These are phyloP conservation scores for Fissipunctia ypsillon DNA, from an alignment of 2,888 invertebrate species.

Conservation along the genomic window DNA sequence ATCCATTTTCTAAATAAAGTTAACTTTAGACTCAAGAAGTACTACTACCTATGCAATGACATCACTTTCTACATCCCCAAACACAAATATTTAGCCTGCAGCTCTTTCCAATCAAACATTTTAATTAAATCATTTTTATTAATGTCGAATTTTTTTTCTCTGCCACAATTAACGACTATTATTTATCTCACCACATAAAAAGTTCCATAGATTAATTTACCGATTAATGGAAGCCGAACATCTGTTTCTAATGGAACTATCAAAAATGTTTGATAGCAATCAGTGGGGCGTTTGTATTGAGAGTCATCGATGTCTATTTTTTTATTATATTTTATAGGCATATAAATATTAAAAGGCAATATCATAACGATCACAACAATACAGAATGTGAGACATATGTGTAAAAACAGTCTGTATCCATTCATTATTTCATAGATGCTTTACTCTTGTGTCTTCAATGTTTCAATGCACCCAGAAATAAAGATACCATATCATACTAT, in stretches of 20 bases:
- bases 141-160: conserved; percentile 31
- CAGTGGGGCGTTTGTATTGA: conserved; percentile 66
- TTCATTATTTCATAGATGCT: too few relatives aligned
- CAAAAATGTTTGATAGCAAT: conserved; percentile 74
- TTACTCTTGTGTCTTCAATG: not conserved
- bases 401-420: not conserved
- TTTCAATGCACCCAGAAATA: not conserved
- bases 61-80: not conserved
- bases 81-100: not conserved
- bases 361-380: not conserved
- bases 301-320: conserved; percentile 41
- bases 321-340: conserved; percentile 23
- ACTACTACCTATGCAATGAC: not conserved
- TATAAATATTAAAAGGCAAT: conserved; percentile 20
- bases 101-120: conserved; percentile 19
- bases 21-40: not conserved
- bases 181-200: conserved; percentile 60
- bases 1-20: not conserved
- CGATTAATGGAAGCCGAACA: conserved; percentile 77
- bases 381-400: not conserved
- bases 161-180: conserved; percentile 49
- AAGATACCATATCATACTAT: not conserved
- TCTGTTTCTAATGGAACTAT: conserved; percentile 80
- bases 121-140: conserved; percentile 37
- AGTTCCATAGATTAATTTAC: conserved; percentile 71